Evolutionary conservation across 2,888 invertebrate species (phyloP).

Genomic region (Diarsia mendica): DNA sequence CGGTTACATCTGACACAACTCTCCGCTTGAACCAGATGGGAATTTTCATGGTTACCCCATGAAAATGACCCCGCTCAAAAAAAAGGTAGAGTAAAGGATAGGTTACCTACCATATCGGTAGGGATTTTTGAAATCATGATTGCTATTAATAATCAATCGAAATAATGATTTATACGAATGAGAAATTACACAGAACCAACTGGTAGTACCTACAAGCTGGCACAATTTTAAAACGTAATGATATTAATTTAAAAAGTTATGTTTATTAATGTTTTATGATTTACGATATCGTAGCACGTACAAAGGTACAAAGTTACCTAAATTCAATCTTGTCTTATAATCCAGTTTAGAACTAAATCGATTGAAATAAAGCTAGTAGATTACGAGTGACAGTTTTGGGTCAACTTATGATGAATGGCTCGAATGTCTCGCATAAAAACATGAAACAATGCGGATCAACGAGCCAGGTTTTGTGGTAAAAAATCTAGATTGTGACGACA

Average conservation of each 20-base stretch:
- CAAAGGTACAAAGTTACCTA: neutral
- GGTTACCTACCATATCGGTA: neutral
- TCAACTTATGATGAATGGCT: conserved; percentile 38
- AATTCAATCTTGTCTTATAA: conserved; percentile 20
- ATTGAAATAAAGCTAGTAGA: conserved; percentile 45
- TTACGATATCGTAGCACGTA: neutral
- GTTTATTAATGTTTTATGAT: conserved; percentile 5
- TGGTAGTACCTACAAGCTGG: conserved; percentile 11
- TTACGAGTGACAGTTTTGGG: conserved; percentile 43
- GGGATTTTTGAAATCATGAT: neutral
- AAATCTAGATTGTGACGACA: conserved; percentile 24
- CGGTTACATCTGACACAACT: no score
- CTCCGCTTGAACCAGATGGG: no score
- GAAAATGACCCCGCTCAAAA: no score
- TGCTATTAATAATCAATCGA: no score
- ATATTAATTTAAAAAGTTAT: neutral
- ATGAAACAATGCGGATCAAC: conserved; percentile 52
- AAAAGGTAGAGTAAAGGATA: no score
- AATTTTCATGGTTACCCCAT: no score
- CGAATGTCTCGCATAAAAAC: conserved; percentile 32
- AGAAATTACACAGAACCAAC: conserved; percentile 14
- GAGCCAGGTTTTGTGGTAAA: conserved; percentile 16
- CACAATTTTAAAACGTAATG: conserved; percentile 17
- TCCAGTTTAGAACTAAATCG: conserved; percentile 29
- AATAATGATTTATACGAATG: no score